Evolutionary conservation across 2,113 vertebrate species (phyloP), one percentile per base, ranked within the genome.

Genomic region (Pavo muticus): DNA sequence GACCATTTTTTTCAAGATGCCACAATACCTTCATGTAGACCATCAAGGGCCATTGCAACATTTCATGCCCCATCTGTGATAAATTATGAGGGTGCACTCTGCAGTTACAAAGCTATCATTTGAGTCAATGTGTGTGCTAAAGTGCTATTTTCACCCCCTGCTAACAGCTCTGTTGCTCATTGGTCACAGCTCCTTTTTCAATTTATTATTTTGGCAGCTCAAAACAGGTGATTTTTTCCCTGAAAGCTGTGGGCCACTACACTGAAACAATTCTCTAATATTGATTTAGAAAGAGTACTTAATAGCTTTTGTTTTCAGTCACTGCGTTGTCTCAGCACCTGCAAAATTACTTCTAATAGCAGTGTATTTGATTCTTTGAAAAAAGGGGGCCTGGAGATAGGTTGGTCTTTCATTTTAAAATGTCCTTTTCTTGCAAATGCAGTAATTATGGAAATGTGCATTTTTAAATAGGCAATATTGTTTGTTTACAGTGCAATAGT

Each of bases 121-220:
- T 95, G 87, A 95, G 93, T 86, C 91, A 87, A 87, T 79, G 78
- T 68, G 74, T 92, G 45, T 76, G 60, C 76, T 83, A 87, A 95
- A 95, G 47, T 91, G 81, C 16, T 77, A 2, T 50, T 94, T 85
- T 61, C 80, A 93, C 20, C 63, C 60, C 27, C 30, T 56, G 9
- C 83, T 90, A 91, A 89, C 57, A 91, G 60, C 60, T 91, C 59
- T 72, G 88, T 44, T 74, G 70, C 59, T 89, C 32, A 67, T 61
- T 71, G 44, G 32, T 83, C 94, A 95, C 56, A 91, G 37, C 39
- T 76, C 35, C 63, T 59, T 17, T 75, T 85, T 87, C 90, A 82
- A 89, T 95, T 91, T 83, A 79, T 91, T 91, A 83, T 92, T 94
- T 92, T 95, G 88, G 63, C 80, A 94, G 81, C 73, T 87, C 71